Evolutionary conservation across 2,888 invertebrate species (phyloP), one percentile per base, ranked within the genome.

Genomic region (Erebia epiphron): DNA sequence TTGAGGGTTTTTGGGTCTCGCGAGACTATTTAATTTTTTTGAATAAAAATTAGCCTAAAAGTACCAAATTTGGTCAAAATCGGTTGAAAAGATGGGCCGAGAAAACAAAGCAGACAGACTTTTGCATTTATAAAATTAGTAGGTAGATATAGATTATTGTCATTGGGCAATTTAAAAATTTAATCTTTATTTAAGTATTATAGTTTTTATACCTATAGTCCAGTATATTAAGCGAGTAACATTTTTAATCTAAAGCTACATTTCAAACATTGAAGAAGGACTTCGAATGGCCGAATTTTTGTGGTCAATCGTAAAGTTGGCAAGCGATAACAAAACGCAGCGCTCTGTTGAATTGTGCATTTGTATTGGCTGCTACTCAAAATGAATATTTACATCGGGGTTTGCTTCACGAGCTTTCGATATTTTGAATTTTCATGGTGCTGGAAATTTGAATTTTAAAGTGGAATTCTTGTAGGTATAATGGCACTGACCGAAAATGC

Each of bases 251-350:
- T 10, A 56, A 54, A 56, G 21, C 21, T 16, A 41, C 18, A 54
- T 21, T 2, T 21, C 14, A 66, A 62, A 49, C 18, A 21, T 11
- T 21, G 8, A 18, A 21, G 46, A 16, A 18, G 13, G 18, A 21
- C 18, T 62, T 62, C 8, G 14, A 14, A 21, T 21, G 46, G 13
- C 5, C 7, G 46, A 62, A 46, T 66, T 65, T 52, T 16, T 21
- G 52, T 63, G 72, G 72, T 72, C 69, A 69, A 62, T 72, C 50
- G 72, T 67, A 67, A 64, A 71, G 43, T 69, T 72, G 72, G 72
- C 72, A 67, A 62, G 63, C 54, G 63, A 46, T 50, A 63, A 46
- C 69, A 46, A 56, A 69, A 72, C 67, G 69, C 41, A 58, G 26
- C 67, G 67, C 26, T 18, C 21, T 14, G 49, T 60, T 58, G 67